Conservation (phyloP, 2,113 vertebrate genomes). For the Rissa tridactyla region DNA sequence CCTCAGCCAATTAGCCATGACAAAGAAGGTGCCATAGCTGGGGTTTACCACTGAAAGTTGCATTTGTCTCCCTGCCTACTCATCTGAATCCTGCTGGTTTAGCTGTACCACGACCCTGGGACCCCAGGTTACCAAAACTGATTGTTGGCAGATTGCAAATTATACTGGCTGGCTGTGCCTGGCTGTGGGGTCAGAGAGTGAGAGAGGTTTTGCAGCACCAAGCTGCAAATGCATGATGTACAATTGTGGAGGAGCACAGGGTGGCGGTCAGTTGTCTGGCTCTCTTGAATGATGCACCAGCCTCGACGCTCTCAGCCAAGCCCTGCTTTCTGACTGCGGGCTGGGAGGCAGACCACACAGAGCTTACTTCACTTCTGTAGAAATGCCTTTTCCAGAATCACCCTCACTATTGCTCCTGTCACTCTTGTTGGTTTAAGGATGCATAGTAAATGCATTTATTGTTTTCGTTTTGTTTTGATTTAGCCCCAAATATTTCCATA, state of each 20-base stretch:
- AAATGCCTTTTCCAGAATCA: not conserved
- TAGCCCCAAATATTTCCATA: not conserved
- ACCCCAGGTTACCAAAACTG: not conserved
- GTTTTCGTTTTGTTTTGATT: not conserved
- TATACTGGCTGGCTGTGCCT: not conserved
- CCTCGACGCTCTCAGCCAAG: fast-evolving
- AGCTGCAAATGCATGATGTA: not conserved
- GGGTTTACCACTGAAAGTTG: not conserved
- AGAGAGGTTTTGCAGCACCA: not conserved
- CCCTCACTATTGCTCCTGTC: not conserved
- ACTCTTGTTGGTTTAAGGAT: not conserved
- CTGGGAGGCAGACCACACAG: not conserved
- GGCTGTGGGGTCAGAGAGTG: not conserved
- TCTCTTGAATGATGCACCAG: not conserved
- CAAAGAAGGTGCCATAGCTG: not conserved
- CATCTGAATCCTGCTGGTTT: not conserved
- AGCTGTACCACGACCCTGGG: not conserved
- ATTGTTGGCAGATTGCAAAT: not conserved
- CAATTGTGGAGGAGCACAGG: not conserved
- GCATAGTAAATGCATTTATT: not conserved
- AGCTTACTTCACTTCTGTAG: not conserved
- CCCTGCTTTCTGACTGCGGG: not conserved
- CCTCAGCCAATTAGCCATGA: not conserved
- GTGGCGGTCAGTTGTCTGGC: too few species aligned
- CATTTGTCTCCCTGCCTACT: not conserved